Percentiles rank a stretch among this genome's conserved stretches.
These are phyloP conservation scores for Tolypeutes matacus DNA, from an alignment of 2,797 vertebrate species.

Conservation along the genomic window DNA sequence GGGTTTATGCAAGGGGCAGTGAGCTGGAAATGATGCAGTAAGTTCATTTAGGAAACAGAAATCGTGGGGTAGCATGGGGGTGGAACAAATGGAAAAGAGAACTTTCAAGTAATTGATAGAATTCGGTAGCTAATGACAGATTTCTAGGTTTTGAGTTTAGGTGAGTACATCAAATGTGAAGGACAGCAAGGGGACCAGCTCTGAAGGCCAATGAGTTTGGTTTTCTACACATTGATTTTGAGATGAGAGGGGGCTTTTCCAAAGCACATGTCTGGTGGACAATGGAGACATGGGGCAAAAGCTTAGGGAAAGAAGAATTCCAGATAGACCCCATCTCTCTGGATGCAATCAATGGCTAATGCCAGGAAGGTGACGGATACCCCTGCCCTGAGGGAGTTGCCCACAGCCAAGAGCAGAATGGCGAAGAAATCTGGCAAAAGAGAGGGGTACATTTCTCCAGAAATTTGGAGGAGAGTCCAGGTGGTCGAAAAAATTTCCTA, in stretches of 20 bases:
- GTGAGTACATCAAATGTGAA: not conserved
- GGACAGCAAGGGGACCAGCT: not conserved
- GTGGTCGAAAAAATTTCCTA: not conserved
- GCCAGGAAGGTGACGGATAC: not conserved
- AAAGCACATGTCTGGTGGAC: not conserved
- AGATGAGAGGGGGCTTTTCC: not conserved
- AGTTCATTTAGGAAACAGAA: not conserved
- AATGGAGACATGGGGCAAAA: not conserved
- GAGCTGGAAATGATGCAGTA: not conserved
- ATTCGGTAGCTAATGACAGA: not conserved
- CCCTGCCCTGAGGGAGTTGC: not conserved
- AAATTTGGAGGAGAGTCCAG: not conserved
- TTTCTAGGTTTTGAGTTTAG: not conserved
- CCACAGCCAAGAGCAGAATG: not conserved
- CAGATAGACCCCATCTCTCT: not conserved
- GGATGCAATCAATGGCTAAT: fast-evolving
- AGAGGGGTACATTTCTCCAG: not conserved
- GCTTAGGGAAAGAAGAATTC: not conserved
- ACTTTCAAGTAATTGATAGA: not conserved
- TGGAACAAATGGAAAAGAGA: not conserved
- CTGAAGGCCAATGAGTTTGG: not conserved
- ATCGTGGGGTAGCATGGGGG: not conserved
- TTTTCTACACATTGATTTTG: not conserved
- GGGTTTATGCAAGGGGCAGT: not conserved
- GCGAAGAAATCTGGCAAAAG: not conserved